These are phyloP conservation scores for Platysternon megacephalum DNA, from an alignment of 2,113 vertebrate genomes.

Conservation along the genomic window DNA sequence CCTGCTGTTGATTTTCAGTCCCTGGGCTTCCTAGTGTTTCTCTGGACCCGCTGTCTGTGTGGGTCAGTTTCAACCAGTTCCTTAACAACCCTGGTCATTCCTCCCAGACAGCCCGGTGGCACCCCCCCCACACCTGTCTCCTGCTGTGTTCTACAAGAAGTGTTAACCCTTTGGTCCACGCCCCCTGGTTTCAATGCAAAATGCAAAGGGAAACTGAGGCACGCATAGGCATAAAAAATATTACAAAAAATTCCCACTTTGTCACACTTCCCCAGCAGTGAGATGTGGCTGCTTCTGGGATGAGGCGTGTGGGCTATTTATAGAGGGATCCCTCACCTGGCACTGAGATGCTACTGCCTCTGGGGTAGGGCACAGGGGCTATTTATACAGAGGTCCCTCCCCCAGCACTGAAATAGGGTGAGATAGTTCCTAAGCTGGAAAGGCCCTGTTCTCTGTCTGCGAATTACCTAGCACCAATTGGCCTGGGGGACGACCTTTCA, in stretches of 20 bases:
- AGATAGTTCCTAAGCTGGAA: not conserved
- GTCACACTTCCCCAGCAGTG: not conserved
- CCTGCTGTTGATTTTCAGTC: too few species aligned
- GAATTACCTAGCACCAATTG: not conserved
- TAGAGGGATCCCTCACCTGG: not conserved
- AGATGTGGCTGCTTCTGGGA: not conserved
- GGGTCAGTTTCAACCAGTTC: too few species aligned
- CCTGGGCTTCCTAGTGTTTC: too few species aligned
- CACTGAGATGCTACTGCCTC: too few species aligned
- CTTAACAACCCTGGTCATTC: not conserved
- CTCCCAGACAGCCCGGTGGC: too few species aligned
- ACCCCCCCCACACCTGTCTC: too few species aligned
- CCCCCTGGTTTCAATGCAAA: not conserved
- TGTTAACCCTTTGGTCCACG: not conserved
- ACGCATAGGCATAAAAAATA: not conserved
- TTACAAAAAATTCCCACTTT: not conserved
- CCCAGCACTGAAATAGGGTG: not conserved
- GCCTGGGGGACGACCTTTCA: too few species aligned
- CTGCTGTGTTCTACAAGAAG: too few species aligned
- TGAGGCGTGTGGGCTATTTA: not conserved
- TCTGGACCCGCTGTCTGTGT: too few species aligned
- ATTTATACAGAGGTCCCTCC: not conserved
- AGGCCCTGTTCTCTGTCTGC: not conserved
- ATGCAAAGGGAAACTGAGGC: not conserved
- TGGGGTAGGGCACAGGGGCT: not conserved